Percentiles rank a stretch among this genome's conserved stretches.
phyloP scores from a whole-genome alignment of 2,113 vertebrate species.

The Ctenodactylus gundi region DNA sequence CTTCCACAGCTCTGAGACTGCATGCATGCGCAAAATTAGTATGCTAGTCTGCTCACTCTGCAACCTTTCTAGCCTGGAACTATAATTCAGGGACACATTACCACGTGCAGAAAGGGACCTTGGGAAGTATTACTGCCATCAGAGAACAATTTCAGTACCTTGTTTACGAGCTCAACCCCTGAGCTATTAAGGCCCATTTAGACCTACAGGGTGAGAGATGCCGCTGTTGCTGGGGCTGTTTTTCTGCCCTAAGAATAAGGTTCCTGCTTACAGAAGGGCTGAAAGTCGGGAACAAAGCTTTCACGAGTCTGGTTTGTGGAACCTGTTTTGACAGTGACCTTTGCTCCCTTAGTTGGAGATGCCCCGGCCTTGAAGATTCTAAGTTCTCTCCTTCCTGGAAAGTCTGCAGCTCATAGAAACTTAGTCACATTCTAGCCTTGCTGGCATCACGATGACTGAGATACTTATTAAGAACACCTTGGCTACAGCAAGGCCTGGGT shows the following conservation, averaged over 20 bases:
- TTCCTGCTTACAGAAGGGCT: neutral
- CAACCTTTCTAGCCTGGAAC: constrained; percentile 59
- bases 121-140: constrained; percentile 65
- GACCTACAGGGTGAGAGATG: neutral
- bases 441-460: constrained; percentile 47
- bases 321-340: constrained; percentile 38
- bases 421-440: constrained; percentile 6
- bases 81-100: constrained; percentile 66
- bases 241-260: neutral
- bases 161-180: constrained; percentile 57
- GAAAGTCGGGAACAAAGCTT: neutral
- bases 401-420: constrained; percentile 54
- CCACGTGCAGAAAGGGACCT: constrained; percentile 43
- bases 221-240: neutral
- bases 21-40: neutral
- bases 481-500: constrained; percentile 45
- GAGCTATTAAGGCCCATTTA: constrained; percentile 50
- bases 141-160: constrained; percentile 57
- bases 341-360: constrained; percentile 46
- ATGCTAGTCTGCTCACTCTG: constrained; percentile 33
- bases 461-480: constrained; percentile 53
- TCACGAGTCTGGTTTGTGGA: neutral
- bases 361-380: neutral
- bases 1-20: neutral
- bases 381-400: constrained; percentile 52